Evolutionary conservation across 2,797 vertebrate species (phyloP).

Genomic region (Alfaro cultratus): DNA sequence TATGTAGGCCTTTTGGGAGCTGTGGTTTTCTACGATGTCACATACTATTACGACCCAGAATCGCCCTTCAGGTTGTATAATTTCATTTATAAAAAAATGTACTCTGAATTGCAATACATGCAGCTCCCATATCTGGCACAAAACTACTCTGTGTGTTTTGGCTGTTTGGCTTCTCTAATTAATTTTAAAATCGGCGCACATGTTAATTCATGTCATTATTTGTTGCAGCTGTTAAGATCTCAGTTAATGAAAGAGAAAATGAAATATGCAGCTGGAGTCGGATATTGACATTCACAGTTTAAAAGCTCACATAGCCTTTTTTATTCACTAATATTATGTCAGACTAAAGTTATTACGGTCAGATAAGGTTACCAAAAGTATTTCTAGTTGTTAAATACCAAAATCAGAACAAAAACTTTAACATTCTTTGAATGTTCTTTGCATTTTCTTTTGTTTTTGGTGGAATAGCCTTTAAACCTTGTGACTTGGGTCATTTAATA

Average conservation of each 20-base stretch:
- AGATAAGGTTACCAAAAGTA: not conserved
- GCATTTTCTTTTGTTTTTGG: not conserved
- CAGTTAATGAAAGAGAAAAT: not conserved
- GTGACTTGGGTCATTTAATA: not conserved
- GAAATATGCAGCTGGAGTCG: not conserved
- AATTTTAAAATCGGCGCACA: not conserved
- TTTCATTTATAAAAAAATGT: slow-evolving; percentile 61
- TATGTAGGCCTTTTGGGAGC: slow-evolving; percentile 54
- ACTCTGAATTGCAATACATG: slow-evolving; percentile 52
- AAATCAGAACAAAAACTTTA: not conserved
- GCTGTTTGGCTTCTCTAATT: slow-evolving; percentile 6
- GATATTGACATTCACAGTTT: not conserved
- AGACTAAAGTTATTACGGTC: not conserved
- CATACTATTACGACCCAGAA: slow-evolving; percentile 56
- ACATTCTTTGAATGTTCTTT: not conserved
- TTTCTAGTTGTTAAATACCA: not conserved
- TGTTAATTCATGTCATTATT: not conserved
- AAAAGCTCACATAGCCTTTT: not conserved
- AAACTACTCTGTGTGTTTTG: slow-evolving; percentile 9
- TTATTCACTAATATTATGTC: not conserved
- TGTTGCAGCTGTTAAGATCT: not conserved
- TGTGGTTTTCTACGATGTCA: slow-evolving; percentile 62
- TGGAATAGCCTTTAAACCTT: not conserved
- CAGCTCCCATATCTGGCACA: slow-evolving; percentile 41
- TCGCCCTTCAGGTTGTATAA: slow-evolving; percentile 50